These are phyloP conservation scores for Odontamblyopus lacepedii DNA, from an alignment of 2,797 vertebrate genomes.

Conservation along the genomic window DNA sequence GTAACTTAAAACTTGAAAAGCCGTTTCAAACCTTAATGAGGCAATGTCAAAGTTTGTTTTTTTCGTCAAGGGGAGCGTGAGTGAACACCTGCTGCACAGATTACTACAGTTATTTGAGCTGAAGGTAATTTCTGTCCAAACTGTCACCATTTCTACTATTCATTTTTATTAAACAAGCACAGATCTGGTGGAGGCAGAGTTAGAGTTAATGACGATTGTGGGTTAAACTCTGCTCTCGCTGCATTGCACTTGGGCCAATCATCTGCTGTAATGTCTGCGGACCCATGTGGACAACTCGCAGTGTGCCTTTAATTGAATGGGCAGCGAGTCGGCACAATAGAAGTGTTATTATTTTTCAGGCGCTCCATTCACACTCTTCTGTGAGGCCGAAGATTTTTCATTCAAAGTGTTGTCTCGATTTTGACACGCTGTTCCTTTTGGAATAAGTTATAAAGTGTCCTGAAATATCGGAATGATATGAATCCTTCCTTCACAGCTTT, in stretches of 20 bases:
- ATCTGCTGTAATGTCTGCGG: background rate
- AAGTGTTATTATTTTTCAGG: slow-evolving; percentile 1
- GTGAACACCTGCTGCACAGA: background rate
- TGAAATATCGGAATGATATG: background rate
- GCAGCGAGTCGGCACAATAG: background rate
- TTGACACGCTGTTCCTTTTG: slow-evolving; percentile 6
- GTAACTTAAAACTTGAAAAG: background rate
- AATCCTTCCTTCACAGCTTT: background rate
- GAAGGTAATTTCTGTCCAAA: background rate
- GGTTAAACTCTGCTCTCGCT: background rate
- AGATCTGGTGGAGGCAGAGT: background rate
- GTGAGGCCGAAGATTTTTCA: background rate
- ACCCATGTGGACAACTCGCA: background rate
- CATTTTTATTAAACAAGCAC: slow-evolving; percentile 3
- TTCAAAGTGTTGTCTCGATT: background rate
- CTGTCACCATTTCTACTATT: background rate
- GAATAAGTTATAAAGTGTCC: slow-evolving; percentile 1
- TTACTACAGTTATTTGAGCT: background rate
- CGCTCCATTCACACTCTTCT: background rate
- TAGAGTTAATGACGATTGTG: background rate
- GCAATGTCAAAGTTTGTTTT: background rate
- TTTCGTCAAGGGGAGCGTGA: background rate
- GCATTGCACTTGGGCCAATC: background rate
- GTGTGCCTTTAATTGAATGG: slow-evolving; percentile 6
- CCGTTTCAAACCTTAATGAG: background rate